These are phyloP conservation scores for Scaeva pyrastri DNA, from an alignment of 2,888 invertebrate species.

Conservation along the genomic window DNA sequence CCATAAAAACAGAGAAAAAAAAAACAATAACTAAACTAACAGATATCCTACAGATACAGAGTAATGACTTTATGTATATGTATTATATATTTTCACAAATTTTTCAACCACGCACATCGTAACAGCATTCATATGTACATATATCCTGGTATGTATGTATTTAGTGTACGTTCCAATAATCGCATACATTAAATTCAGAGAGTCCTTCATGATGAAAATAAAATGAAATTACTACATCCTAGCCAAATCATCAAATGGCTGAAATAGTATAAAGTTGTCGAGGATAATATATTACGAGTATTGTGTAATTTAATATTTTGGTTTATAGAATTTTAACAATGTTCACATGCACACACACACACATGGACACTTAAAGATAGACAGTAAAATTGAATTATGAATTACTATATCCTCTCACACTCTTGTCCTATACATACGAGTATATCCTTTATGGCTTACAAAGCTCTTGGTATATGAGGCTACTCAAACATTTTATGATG, in stretches of 20 bases:
- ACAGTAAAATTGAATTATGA: slow-evolving; percentile 60
- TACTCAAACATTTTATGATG: slow-evolving; percentile 31
- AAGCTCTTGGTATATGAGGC: slow-evolving; percentile 4
- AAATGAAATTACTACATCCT: not conserved
- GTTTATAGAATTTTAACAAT: slow-evolving; percentile 23
- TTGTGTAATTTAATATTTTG: slow-evolving; percentile 24
- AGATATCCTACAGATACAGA: not conserved
- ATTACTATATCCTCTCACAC: slow-evolving; percentile 20
- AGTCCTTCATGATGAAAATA: slow-evolving; percentile 8
- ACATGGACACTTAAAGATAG: not conserved
- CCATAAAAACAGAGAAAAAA: slow-evolving; percentile 26
- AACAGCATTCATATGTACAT: not conserved
- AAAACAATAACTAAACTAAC: too few relatives aligned
- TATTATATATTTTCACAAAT: slow-evolving; percentile 31
- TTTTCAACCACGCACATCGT: slow-evolving; percentile 25
- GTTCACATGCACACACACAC: not conserved
- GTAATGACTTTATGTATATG: slow-evolving; percentile 40
- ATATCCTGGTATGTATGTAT: not conserved
- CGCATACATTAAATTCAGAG: not conserved
- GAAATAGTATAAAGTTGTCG: slow-evolving; percentile 3
- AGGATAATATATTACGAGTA: not conserved
- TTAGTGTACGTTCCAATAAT: not conserved
- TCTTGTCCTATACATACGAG: not conserved
- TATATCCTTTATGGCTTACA: too few relatives aligned
- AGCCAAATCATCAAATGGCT: not conserved